These are phyloP conservation scores for Clunio marinus DNA, from an alignment of 2,888 invertebrate genomes.

Conservation along the genomic window DNA sequence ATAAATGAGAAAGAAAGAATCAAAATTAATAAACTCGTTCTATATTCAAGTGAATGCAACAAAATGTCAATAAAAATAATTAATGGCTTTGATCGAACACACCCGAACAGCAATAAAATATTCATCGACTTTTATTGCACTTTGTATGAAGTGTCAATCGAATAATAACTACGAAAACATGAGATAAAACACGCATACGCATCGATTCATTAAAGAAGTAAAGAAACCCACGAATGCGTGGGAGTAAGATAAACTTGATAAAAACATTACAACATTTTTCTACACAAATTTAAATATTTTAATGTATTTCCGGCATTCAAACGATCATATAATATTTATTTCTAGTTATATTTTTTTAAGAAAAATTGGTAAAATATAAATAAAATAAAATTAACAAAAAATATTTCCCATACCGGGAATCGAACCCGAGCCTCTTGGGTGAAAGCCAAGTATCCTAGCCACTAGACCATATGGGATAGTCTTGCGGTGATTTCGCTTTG, in stretches of 20 bases:
- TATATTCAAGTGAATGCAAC: neutral
- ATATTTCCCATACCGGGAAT: conserved; percentile 59
- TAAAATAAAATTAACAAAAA: conserved; percentile 40
- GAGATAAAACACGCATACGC: too few relatives aligned
- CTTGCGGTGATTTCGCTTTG: neutral
- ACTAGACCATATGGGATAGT: conserved; percentile 59
- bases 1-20: neutral
- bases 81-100: neutral
- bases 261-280: too few relatives aligned
- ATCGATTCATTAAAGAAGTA: too few relatives aligned
- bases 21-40: conserved; percentile 23
- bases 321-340: too few relatives aligned
- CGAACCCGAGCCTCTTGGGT: conserved; percentile 61
- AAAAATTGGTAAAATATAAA: neutral
- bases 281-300: too few relatives aligned
- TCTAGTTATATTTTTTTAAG: neutral
- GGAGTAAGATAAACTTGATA: too few relatives aligned
- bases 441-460: conserved; percentile 61
- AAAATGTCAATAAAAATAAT: neutral
- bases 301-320: too few relatives aligned
- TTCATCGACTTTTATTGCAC: too few relatives aligned
- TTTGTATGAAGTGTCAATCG: too few relatives aligned
- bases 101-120: too few relatives aligned
- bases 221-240: too few relatives aligned
- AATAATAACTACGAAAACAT: too few relatives aligned